These are phyloP conservation scores for Oscheius onirici DNA, from an alignment of 2,888 invertebrate genomes.

Conservation along the genomic window DNA sequence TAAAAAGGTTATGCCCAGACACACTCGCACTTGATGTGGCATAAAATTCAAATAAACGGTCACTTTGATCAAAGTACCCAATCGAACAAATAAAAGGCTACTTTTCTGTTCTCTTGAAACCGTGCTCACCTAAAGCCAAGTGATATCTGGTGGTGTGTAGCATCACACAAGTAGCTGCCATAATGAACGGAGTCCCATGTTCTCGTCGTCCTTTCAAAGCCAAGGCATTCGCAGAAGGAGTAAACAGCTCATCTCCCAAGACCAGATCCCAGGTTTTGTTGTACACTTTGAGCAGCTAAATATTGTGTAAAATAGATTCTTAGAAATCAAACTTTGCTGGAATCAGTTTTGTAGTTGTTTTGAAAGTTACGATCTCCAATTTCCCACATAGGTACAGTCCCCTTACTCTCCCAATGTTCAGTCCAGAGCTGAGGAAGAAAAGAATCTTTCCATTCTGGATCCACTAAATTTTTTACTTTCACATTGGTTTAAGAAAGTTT, in stretches of 20 bases:
- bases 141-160: slow-evolving; percentile 17
- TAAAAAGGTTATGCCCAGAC: too few species aligned
- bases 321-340: neutral
- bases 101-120: too few species aligned
- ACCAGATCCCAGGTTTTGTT: slow-evolving; percentile 50
- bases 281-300: slow-evolving; percentile 26
- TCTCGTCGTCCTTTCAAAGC: slow-evolving; percentile 10
- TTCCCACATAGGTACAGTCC: neutral
- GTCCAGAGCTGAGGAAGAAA: neutral
- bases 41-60: too few species aligned
- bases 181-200: slow-evolving; percentile 3
- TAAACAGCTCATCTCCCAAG: slow-evolving; percentile 49
- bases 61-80: too few species aligned
- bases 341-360: neutral
- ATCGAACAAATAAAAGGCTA: too few species aligned
- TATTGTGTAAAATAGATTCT: neutral
- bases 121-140: neutral
- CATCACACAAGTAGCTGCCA: slow-evolving; percentile 19
- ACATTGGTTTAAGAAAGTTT: neutral
- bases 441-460: neutral
- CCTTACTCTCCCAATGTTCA: neutral
- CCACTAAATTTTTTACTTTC: neutral
- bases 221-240: slow-evolving; percentile 40
- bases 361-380: neutral
- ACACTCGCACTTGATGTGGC: too few species aligned